Evolutionary conservation across 1,140 invertebrate genomes (phyloP).

Genomic region (Penaeus japonicus): DNA sequence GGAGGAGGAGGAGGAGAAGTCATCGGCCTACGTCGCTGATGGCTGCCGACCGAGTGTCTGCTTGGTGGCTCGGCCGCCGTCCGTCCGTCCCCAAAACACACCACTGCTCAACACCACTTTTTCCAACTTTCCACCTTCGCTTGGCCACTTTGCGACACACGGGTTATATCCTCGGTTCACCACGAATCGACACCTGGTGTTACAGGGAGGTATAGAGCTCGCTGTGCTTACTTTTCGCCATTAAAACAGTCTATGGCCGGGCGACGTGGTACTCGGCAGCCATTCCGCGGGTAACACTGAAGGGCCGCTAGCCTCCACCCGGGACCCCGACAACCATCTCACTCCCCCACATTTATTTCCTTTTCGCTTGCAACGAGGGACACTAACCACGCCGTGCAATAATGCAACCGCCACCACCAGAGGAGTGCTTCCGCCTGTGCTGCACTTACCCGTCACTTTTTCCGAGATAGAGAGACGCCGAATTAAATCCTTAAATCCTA

Average conservation of each 20-base stretch:
- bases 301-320: constrained; percentile 22
- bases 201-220: not conserved
- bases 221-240: constrained; percentile 26
- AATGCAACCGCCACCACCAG: too few species aligned
- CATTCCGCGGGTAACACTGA: constrained; percentile 30
- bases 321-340: not conserved
- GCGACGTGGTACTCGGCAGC: constrained; percentile 29
- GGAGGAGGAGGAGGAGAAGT: constrained; percentile 15
- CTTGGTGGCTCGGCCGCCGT: not conserved
- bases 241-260: constrained; percentile 26
- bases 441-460: not conserved
- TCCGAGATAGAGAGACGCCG: not conserved
- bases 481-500: not conserved
- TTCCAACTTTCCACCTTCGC: not conserved
- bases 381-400: too few species aligned
- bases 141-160: not conserved
- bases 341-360: not conserved
- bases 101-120: constrained; percentile 1
- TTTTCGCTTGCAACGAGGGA: too few species aligned
- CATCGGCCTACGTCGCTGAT: constrained; percentile 23
- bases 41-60: constrained; percentile 18
- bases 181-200: not conserved
- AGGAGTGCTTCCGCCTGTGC: not conserved
- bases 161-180: not conserved
- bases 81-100: constrained; percentile 13